These are phyloP conservation scores for Panurus biarmicus DNA, from an alignment of 2,113 vertebrate species.

Conservation along the genomic window DNA sequence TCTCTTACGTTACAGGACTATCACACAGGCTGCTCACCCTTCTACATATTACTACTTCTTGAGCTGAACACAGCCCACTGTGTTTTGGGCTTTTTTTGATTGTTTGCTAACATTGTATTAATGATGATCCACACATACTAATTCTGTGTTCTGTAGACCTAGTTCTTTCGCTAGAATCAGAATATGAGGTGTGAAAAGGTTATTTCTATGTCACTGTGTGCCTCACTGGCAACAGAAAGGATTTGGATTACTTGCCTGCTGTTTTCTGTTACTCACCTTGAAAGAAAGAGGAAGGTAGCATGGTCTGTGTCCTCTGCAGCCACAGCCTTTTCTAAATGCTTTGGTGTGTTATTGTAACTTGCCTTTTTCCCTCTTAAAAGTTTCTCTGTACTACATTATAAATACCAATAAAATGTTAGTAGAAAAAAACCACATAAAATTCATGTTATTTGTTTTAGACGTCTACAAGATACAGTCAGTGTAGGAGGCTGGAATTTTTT, in stretches of 20 bases:
- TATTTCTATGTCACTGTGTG: not conserved
- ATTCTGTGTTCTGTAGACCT: not conserved
- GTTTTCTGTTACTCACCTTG: not conserved
- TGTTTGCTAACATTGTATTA: not conserved
- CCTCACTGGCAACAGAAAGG: not conserved
- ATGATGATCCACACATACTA: not conserved
- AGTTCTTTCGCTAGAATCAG: not conserved
- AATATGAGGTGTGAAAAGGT: not conserved
- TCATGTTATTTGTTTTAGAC: conserved; percentile 57
- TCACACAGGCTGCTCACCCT: not conserved
- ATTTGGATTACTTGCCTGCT: not conserved
- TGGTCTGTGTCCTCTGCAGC: not conserved
- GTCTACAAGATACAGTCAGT: conserved; percentile 19
- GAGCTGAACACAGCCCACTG: not conserved
- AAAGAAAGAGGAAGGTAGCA: not conserved
- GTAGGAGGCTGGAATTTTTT: conserved; percentile 44
- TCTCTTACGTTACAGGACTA: not conserved
- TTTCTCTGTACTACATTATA: conserved; percentile 44
- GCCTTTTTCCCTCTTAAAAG: conserved; percentile 37
- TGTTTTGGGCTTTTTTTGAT: not conserved
- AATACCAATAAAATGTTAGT: conserved; percentile 56
- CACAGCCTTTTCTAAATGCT: not conserved
- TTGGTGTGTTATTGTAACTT: conserved; percentile 41
- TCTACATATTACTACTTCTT: not conserved
- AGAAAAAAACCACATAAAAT: conserved; percentile 41